Base-by-base conservation (phyloP, 2,113 vertebrate species). In the Rattus norvegicus region DNA sequence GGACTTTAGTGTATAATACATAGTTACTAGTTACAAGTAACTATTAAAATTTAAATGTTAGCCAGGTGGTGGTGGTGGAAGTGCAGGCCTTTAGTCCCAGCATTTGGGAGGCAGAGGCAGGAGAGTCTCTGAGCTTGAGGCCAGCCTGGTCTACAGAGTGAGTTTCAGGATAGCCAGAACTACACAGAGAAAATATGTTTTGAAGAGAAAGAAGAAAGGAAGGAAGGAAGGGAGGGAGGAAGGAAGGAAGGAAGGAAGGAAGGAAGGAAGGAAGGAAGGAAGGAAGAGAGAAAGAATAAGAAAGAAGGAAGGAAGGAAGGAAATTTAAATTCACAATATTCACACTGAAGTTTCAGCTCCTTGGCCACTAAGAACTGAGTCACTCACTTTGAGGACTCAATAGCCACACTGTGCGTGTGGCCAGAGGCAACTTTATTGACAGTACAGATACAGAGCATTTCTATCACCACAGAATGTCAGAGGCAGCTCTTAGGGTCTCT, bases 321-420 rank as follows among this genome's bases (percentile, higher is more conserved):
- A 26, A 26, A 59, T 59, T 59, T 59, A 59, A 19, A 61, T 20
- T 61, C 20, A 61, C 6, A 61, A 61, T 61, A 61, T 61, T 61
- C 20, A 88, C 91, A 61, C 73, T 73, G 72, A 75, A 69, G 26
- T 49, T 91, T 83, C n/a, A 73, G 83, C 92, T 77, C 56, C 19
- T 95, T 47, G n/a, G 65, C 75, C 59, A 61, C 49, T 79, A 92
- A 75, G 56, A 91, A 72, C 88, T 39, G 43, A 87, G 69, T 47
- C 14, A 20, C 33, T 90, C n/a, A 65, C 47, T 92, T 79, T 30
- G 84, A 79, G 26, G 63, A 20, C 39, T 84, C 56, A 47, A 2
- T 9, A 92, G 69, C 75, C 88, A 69, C 36, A 9, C 43, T 1
- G 12, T 20, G 8, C 20, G 14, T 16, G 8, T 54, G 49, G n/a